phyloP scores from a whole-genome alignment of 2,888 invertebrate genomes.

The Ormyrus labotus region DNA sequence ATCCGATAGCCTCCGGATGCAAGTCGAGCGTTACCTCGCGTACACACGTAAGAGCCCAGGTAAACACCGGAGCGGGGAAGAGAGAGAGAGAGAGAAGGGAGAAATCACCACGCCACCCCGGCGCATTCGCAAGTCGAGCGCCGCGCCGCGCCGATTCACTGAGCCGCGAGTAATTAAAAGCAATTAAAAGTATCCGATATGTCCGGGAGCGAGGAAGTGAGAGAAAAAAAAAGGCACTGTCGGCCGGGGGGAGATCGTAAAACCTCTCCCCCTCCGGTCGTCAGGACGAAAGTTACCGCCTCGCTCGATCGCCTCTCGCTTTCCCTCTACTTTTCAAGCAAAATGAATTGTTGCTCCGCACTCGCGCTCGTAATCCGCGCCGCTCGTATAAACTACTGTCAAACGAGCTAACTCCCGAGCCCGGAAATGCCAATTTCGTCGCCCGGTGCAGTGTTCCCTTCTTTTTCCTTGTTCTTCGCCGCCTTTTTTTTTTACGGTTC shows the following conservation, averaged over 20 bases:
- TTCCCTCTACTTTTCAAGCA: slow-evolving; percentile 15
- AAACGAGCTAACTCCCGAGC: slow-evolving; percentile 1
- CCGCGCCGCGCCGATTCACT: slow-evolving; percentile 13
- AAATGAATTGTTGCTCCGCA: slow-evolving; percentile 29
- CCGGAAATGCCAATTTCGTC: slow-evolving; percentile 19
- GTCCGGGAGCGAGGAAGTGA: neutral
- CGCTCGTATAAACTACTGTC: slow-evolving; percentile 37
- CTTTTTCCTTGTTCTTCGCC: neutral
- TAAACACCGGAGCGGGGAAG: too few relatives aligned
- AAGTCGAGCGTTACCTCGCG: too few relatives aligned
- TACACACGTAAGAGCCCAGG: too few relatives aligned
- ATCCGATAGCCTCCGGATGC: too few relatives aligned
- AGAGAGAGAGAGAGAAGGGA: too few relatives aligned
- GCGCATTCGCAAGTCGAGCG: slow-evolving; percentile 4
- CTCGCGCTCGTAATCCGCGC: slow-evolving; percentile 32
- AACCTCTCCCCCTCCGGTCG: too few relatives aligned
- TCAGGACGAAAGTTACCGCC: neutral
- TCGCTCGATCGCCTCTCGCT: neutral
- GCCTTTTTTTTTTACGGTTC: too few relatives aligned
- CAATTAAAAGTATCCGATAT: slow-evolving; percentile 40
- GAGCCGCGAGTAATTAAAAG: slow-evolving; percentile 44
- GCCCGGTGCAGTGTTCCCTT: too few relatives aligned
- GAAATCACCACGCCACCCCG: neutral
- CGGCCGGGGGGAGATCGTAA: too few relatives aligned
- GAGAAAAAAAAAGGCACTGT: too few relatives aligned